phyloP scores from a whole-genome alignment of 2,888 invertebrate genomes.

The Pasiphila rectangulata region DNA sequence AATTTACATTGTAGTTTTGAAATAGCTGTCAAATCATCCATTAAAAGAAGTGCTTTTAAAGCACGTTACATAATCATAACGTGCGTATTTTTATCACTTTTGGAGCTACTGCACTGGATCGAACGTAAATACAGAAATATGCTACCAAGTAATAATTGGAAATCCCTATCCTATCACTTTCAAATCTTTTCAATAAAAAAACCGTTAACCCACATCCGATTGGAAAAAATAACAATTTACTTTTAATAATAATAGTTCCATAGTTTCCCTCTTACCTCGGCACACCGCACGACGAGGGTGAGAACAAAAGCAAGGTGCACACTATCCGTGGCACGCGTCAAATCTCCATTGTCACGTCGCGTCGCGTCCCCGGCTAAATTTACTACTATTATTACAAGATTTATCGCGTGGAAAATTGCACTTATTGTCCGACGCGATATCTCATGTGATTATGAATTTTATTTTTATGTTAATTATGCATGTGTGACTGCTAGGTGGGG shows the following conservation, averaged over 20 bases:
- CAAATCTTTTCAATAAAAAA: conserved; percentile 12
- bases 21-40: too few relatives aligned
- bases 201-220: conserved; percentile 29
- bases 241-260: conserved; percentile 34
- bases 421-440: conserved; percentile 69
- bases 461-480: conserved; percentile 74
- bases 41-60: too few relatives aligned
- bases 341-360: conserved; percentile 50
- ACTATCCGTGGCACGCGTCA: conserved; percentile 59
- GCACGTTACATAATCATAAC: too few relatives aligned
- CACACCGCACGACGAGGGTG: conserved; percentile 39
- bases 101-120: too few relatives aligned
- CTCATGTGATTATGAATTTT: conserved; percentile 75
- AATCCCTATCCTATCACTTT: background rate
- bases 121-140: too few relatives aligned
- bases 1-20: too few relatives aligned
- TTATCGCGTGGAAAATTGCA: conserved; percentile 80
- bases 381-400: conserved; percentile 78
- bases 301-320: conserved; percentile 66
- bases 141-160: background rate
- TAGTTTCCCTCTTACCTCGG: conserved; percentile 39
- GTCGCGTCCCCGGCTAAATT: conserved; percentile 39
- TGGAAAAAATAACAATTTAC: conserved; percentile 35
- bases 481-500: conserved; percentile 50
- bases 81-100: too few relatives aligned